Base-by-base conservation (phyloP, 1,140 invertebrate genomes). In the Lycorma delicatula region DNA sequence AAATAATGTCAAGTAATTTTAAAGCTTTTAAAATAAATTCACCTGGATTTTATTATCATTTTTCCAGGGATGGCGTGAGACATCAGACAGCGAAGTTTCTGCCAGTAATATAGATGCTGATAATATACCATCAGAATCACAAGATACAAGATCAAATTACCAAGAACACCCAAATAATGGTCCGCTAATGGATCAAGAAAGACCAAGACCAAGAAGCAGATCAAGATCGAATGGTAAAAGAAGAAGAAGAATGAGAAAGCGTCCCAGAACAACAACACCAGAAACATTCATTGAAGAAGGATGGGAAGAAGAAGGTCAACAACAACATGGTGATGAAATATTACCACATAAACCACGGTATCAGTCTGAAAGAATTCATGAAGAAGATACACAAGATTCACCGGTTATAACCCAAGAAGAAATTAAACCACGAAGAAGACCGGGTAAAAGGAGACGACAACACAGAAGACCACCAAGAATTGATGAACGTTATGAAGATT, bases 361-460 rank as follows among this genome's bases (percentile, higher is more conserved):
- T 29, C 31, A 54, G 7, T 29, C 18, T 46, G 44, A 47, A 18
- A 31, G 51, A 54, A 31, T 54, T 12, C 31, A 47, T 20, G 57
- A 34, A 46, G 31, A 46, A 51, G 59, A 25, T 48, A 56, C 54
- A 60, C 63, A 36, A 41, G 59, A 61, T 52, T 46, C 58, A 60
- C 47, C 60, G 64, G 54, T 68, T 25, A 66, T 69, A 22, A 59
- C 63, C n/a, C 46, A 61, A 4, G 61, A 63, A 7, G 60, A 59
- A 31, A 63, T 65, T 31, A 66, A 69, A 59, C 68, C 68, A 12
- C 41, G 67, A 16, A 64, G 70, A 61, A 71, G 72, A 66, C 65
- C 69, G 57, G 67, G 68, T 20, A 70, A 71, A 52, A 70, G 72
- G 66, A 69, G 73, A 64, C 74, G 72, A 60, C 62, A 65, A 50